phyloP scores from a whole-genome alignment of 2,888 invertebrate species.

The Lacanobia wlatinum region DNA sequence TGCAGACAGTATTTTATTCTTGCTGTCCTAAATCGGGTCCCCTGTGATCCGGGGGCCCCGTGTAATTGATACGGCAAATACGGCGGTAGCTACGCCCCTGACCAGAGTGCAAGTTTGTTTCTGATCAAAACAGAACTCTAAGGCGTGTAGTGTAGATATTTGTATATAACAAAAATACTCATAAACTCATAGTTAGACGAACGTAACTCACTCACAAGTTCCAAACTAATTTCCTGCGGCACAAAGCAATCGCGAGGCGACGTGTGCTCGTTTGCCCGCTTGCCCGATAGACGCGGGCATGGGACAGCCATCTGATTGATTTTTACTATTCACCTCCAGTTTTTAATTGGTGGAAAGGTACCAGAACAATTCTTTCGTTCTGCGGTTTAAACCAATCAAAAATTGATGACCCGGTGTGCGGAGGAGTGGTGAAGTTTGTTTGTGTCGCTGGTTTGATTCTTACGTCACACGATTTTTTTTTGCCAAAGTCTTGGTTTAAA shows the following conservation, averaged over 20 bases:
- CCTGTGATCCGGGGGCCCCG: too few relatives aligned
- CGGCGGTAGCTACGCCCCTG: too few relatives aligned
- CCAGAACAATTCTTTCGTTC: constrained; percentile 14
- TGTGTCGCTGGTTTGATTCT: background rate
- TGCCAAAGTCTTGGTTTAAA: background rate
- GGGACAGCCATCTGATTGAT: constrained; percentile 78
- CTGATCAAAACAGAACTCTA: constrained; percentile 24
- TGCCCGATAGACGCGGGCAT: constrained; percentile 73
- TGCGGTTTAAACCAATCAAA: constrained; percentile 39
- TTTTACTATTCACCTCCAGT: constrained; percentile 62
- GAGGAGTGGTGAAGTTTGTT: background rate
- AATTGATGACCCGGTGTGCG: background rate
- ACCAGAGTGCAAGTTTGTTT: constrained; percentile 1
- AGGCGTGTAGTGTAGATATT: constrained; percentile 21
- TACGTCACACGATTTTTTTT: background rate
- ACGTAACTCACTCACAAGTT: constrained; percentile 78
- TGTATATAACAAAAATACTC: constrained; percentile 11
- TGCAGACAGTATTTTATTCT: too few relatives aligned
- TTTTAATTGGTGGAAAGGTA: constrained; percentile 55
- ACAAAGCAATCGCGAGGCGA: constrained; percentile 85
- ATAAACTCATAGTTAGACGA: constrained; percentile 48
- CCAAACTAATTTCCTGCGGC: constrained; percentile 88
- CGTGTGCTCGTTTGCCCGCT: constrained; percentile 69
- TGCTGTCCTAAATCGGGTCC: too few relatives aligned
- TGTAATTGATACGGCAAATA: too few relatives aligned